phyloP scores from a whole-genome alignment of 2,888 invertebrate genomes.

The Ecdyonurus torrentis region DNA sequence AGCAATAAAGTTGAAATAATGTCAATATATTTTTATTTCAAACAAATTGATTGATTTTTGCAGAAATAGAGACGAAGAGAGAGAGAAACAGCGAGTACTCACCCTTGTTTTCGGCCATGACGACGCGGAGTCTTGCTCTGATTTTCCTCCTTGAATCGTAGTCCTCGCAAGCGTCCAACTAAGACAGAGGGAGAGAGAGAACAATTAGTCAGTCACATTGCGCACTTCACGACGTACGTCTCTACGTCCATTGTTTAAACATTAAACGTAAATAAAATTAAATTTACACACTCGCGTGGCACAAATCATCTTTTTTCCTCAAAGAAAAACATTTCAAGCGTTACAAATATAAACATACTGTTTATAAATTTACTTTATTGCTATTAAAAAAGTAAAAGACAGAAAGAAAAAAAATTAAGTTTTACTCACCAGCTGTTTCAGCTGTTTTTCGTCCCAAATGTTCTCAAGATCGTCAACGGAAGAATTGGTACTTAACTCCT shows the following conservation, averaged over 20 bases:
- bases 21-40: too few species aligned
- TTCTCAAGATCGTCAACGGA: slow-evolving; percentile 40
- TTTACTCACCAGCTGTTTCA: slow-evolving; percentile 48
- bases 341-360: too few species aligned
- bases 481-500: background rate
- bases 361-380: background rate
- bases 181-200: slow-evolving; percentile 18
- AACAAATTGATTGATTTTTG: too few species aligned
- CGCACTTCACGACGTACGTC: background rate
- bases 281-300: background rate
- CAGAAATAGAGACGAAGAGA: too few species aligned
- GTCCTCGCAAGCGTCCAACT: slow-evolving; percentile 72
- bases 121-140: slow-evolving; percentile 59
- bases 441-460: slow-evolving; percentile 59
- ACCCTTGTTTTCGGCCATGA: slow-evolving; percentile 83
- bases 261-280: background rate
- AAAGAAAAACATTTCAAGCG: too few species aligned
- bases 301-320: too few species aligned
- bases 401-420: background rate
- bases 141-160: slow-evolving; percentile 76
- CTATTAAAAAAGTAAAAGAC: too few species aligned
- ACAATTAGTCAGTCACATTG: background rate
- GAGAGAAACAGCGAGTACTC: too few species aligned
- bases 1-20: too few species aligned
- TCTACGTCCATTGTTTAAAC: background rate